phyloP scores from a whole-genome alignment of 2,888 invertebrate genomes.

The Oxystoma pomonae region DNA sequence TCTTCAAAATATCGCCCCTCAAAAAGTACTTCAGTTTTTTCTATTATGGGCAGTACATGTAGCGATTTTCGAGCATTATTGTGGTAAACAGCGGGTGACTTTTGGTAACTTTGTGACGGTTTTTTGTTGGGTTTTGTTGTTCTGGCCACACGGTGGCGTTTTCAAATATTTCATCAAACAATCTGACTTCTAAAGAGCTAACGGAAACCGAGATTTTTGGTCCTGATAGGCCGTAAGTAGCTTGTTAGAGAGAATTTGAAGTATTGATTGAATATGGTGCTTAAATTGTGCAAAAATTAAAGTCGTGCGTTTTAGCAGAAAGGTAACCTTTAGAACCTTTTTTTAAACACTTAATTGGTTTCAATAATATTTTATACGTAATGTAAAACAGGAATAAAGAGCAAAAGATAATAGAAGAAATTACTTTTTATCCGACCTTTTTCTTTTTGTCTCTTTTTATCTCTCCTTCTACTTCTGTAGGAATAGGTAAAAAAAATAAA shows the following conservation, averaged over 20 bases:
- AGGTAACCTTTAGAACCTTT: no score
- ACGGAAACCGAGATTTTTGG: not conserved
- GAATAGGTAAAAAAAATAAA: no score
- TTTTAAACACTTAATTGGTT: no score
- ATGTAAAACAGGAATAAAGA: no score
- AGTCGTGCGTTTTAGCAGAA: no score
- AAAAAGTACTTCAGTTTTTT: constrained; percentile 1
- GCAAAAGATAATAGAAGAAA: no score
- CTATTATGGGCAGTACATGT: not conserved
- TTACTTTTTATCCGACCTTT: no score
- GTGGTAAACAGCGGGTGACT: not conserved
- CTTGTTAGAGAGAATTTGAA: not conserved
- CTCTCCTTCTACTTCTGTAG: no score
- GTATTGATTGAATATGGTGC: no score
- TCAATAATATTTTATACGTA: no score
- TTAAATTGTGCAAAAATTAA: no score
- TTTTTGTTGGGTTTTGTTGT: not conserved
- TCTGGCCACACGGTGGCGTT: not conserved
- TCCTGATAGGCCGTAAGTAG: not conserved
- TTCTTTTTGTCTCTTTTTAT: no score
- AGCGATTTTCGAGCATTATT: not conserved
- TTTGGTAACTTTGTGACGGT: not conserved
- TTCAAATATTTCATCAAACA: not conserved
- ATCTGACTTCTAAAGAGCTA: not conserved
- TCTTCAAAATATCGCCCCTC: constrained; percentile 19